Base-by-base conservation (phyloP, 2,113 vertebrate species). In the Baryphthengus martii region DNA sequence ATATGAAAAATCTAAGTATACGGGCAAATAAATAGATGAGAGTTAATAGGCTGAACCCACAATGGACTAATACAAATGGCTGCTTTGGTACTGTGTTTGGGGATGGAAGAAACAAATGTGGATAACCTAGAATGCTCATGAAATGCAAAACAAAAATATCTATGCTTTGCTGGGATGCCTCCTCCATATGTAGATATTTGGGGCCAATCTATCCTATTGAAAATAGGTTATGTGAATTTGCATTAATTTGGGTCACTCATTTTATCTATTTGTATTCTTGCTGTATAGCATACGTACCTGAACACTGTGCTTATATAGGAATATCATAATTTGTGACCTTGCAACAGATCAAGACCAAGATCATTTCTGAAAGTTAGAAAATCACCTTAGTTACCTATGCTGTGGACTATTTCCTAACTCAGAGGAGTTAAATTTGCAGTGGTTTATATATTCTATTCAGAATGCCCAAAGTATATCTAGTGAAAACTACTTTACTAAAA, bases 401-500 rank as follows among this genome's bases (percentile, higher is more conserved):
- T 39, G 31, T 58, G 16, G 31, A 17, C 26, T 77, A 63, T 74
- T 86, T 68, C 21, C 47, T 49, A 67, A 67, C 13, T 2, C 2
- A 10, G 67, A 89, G 24, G 68, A 93, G 67, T 89, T 72, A 83
- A 85, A 88, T 93, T 86, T 61, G 25, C 62, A 86, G 40, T 65
- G 61, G 56, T 78, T 93, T 56, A 81, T 75, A 49, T 77, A 84
- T 53, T 92, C 79, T 84, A 15, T 88, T 74, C 85, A 87, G 76
- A 92, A 86, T 86, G 56, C 31, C 79, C 85, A 96, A 96, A 96
- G 95, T 93, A 68, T 94, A 56, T 78, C 72, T 84, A 52, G 68
- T 86, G 61, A 88, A 96, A 93, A 92, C 59, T 67, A n/a, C 83
- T 88, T 84, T 86, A 55, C 95, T 96, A 97, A 96, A 97, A 96